phyloP scores from a whole-genome alignment of 2,797 vertebrate species.

The Gobio occitaniae region DNA sequence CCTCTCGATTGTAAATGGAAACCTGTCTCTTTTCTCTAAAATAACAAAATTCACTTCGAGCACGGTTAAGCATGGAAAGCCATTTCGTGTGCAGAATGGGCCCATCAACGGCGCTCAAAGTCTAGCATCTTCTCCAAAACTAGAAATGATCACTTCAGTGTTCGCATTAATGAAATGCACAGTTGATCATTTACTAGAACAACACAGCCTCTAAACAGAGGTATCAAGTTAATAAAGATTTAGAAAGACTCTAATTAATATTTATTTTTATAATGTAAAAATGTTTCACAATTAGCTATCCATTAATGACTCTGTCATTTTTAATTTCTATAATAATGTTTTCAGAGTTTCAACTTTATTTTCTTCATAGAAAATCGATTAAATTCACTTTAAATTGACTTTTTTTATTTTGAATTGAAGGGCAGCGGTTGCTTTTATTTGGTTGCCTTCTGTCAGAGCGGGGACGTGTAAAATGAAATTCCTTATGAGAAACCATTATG shows the following conservation, averaged over 20 bases:
- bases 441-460: neutral
- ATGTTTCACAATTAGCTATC: neutral
- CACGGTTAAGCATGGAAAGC: constrained; percentile 13
- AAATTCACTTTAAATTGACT: neutral
- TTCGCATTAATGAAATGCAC: neutral
- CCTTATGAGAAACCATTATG: neutral
- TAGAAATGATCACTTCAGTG: constrained; percentile 4
- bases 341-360: neutral
- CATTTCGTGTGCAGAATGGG: constrained; percentile 23
- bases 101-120: neutral
- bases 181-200: constrained; percentile 30
- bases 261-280: neutral
- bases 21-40: constrained; percentile 61
- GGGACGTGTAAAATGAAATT: neutral
- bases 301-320: neutral
- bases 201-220: neutral
- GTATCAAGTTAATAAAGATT: no score
- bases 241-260: neutral
- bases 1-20: constrained; percentile 79
- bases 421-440: neutral
- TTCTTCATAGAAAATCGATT: neutral
- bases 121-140: constrained; percentile 2
- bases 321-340: neutral
- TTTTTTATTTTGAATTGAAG: neutral
- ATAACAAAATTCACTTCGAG: constrained; percentile 46